These are phyloP conservation scores for Petaurus breviceps DNA, from an alignment of 2,113 vertebrate genomes.

Conservation along the genomic window DNA sequence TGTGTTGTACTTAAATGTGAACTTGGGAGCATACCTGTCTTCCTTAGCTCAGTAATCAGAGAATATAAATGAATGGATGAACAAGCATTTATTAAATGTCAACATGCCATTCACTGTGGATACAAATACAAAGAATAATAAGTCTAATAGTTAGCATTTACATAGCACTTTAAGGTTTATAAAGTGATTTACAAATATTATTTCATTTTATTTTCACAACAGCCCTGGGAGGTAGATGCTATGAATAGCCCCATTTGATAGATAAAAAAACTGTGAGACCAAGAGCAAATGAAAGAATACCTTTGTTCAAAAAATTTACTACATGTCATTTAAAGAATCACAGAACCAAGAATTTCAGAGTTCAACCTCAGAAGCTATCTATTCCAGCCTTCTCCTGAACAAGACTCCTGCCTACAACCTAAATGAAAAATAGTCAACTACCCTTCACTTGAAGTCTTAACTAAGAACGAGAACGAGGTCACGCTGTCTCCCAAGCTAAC, in stretches of 20 bases:
- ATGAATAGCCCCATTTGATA: background rate
- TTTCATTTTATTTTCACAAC: background rate
- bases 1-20: slow-evolving; percentile 28
- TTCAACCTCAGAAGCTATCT: background rate
- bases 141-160: background rate
- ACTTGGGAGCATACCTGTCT: background rate
- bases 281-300: background rate
- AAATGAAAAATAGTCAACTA: background rate
- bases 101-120: background rate
- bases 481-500: background rate
- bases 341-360: background rate
- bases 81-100: background rate
- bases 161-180: background rate
- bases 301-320: background rate
- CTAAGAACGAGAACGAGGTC: background rate
- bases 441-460: background rate
- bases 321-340: background rate
- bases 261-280: background rate
- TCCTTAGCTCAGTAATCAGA: background rate
- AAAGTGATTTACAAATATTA: background rate
- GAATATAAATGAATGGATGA: background rate
- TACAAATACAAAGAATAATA: background rate
- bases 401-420: background rate
- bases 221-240: background rate
- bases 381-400: background rate